Base-by-base conservation (phyloP, 2,888 invertebrate species). In the Tachystola acroxantha region DNA sequence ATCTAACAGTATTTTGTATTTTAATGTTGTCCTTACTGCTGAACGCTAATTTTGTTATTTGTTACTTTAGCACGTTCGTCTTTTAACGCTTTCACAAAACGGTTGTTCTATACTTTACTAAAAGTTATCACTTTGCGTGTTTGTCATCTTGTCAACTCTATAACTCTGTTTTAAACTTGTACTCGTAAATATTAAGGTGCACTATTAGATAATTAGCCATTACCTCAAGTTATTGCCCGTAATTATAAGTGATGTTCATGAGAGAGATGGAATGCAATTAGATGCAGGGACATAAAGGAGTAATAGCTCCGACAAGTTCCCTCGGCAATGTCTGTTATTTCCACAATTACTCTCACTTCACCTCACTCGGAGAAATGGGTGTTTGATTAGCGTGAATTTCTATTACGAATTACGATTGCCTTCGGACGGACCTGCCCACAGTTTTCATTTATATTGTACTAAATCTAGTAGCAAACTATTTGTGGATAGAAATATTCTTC, bases 361-460 rank as follows among this genome's bases (percentile, higher is more conserved):
- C 26, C 14, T 40, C 45, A 45, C 45, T 47, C 39, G 39, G 54
- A 54, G 59, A 64, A 64, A 66, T 58, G 47, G 43, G 24, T 53
- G 46, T 58, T 64, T 63, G 55, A 64, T 60, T 57, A 56, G 53
- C 59, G 53, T 61, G 58, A 60, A 66, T 47, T 50, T 48, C 50
- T 49, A 48, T 57, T 53, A 27, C 40, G 48, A 47, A 48, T 57
- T 53, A 27, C 40, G 48, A 47, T 48, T 48, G 34, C 48, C 33
- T 33, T 36, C 32, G 43, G 42, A 46, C 46, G 39, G 41, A 45
- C 41, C 48, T 45, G 20, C 4, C n/a, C 2, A 24, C 24, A 24
- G 10, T 24, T 2, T n/a, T 24, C 24, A 24, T 24, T 24, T 24
- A 10, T 16, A 16, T 16, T 16, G 3, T 4, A 16, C 3, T 16